phyloP scores from a whole-genome alignment of 2,888 invertebrate genomes.

The Muschampia plurimacula region DNA sequence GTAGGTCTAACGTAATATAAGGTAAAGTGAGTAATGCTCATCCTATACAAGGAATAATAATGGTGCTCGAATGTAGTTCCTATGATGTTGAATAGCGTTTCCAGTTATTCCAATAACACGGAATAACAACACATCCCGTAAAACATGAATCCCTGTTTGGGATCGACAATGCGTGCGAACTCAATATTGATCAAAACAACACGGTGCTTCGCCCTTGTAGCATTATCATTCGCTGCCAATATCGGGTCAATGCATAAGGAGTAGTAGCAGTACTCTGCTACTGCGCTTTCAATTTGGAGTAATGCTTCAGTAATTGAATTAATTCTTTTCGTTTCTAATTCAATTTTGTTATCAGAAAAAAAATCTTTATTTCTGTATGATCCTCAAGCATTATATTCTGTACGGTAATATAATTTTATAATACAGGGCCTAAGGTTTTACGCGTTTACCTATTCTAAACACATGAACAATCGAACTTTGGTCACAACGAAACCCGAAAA shows the following conservation, averaged over 20 bases:
- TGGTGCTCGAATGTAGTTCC: background rate
- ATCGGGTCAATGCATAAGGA: slow-evolving; percentile 2
- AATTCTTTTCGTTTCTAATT: background rate
- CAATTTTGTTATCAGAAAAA: too few species aligned
- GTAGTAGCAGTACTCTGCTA: background rate
- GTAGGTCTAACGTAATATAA: slow-evolving; percentile 9
- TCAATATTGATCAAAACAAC: slow-evolving; percentile 22
- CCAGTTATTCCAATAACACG: slow-evolving; percentile 28
- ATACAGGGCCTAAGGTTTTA: background rate
- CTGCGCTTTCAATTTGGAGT: background rate
- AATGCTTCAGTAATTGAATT: background rate
- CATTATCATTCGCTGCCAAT: slow-evolving; percentile 20
- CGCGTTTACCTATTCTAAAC: too few species aligned
- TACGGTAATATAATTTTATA: background rate
- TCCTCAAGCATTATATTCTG: too few species aligned
- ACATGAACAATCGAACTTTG: too few species aligned
- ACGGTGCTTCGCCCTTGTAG: slow-evolving; percentile 13
- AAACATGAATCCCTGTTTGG: slow-evolving; percentile 32
- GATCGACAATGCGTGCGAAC: slow-evolving; percentile 32
- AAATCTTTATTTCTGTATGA: too few species aligned
- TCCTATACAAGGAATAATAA: slow-evolving; percentile 11
- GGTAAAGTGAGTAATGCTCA: slow-evolving; percentile 8
- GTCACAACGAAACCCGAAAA: too few species aligned
- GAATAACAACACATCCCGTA: slow-evolving; percentile 35
- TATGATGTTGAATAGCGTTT: slow-evolving; percentile 22